phyloP scores from a whole-genome alignment of 2,113 vertebrate species.

The Campylomormyrus numenius region DNA sequence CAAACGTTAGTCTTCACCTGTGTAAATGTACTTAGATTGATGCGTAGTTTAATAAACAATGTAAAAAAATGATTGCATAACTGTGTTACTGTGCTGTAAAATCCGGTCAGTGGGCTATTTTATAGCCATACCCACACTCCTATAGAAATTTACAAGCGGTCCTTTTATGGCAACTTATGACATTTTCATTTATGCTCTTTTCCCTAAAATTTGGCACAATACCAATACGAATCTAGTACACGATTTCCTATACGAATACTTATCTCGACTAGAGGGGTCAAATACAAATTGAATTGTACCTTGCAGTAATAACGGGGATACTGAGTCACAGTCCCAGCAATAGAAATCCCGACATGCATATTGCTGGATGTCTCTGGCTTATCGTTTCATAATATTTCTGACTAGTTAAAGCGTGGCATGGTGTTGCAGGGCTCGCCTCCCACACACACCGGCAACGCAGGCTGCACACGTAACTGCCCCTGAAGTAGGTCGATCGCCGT shows the following conservation, averaged over 20 bases:
- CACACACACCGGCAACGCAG: neutral
- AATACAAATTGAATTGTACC: neutral
- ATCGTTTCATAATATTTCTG: neutral
- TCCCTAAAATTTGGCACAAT: neutral
- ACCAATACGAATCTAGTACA: neutral
- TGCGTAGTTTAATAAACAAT: neutral
- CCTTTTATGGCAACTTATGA: neutral
- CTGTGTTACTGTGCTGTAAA: slow-evolving; percentile 48
- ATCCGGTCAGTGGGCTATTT: slow-evolving; percentile 39
- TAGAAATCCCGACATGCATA: neutral
- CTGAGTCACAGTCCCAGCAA: neutral
- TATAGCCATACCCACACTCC: slow-evolving; percentile 18
- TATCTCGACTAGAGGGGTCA: neutral
- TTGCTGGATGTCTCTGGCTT: neutral
- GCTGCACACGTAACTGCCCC: neutral
- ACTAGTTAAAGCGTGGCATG: neutral
- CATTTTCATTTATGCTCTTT: neutral
- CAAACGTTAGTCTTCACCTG: neutral
- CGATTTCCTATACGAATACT: neutral
- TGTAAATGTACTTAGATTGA: neutral
- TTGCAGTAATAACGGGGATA: neutral
- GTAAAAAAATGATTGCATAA: slow-evolving; percentile 46
- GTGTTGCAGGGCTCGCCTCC: neutral
- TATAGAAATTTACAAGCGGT: neutral
- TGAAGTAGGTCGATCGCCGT: neutral